These are phyloP conservation scores for Arctocebus calabarensis DNA, from an alignment of 2,797 vertebrate genomes.

Conservation along the genomic window DNA sequence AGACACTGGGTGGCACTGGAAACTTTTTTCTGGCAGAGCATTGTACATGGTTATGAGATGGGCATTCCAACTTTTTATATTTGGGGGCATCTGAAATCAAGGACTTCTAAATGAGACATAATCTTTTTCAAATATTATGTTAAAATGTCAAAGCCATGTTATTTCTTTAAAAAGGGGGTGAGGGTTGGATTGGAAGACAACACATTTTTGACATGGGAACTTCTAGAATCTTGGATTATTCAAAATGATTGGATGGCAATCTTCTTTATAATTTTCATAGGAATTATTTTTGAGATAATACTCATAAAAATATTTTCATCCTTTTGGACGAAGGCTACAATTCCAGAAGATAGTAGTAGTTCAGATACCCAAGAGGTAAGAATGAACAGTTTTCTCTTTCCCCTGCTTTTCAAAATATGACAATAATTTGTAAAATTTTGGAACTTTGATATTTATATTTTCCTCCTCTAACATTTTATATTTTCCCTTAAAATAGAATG, in stretches of 20 bases:
- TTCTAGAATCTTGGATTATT: conserved; percentile 55
- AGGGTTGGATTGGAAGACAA: neutral
- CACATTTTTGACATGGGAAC: conserved; percentile 25
- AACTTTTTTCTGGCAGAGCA: neutral
- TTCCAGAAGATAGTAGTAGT: neutral
- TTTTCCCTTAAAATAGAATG: conserved; percentile 65
- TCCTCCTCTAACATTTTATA: conserved; percentile 59
- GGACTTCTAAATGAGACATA: conserved; percentile 41
- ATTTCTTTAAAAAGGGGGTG: conserved; percentile 40
- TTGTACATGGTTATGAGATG: conserved; percentile 39
- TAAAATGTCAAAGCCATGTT: conserved; percentile 44
- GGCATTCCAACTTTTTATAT: neutral
- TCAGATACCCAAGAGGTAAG: conserved; percentile 64
- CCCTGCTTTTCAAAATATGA: conserved; percentile 15
- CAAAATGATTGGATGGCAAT: conserved; percentile 70
- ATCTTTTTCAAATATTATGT: neutral
- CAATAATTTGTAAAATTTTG: conserved; percentile 27
- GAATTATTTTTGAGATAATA: conserved; percentile 69
- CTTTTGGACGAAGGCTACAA: conserved; percentile 51
- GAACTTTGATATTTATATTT: conserved; percentile 22
- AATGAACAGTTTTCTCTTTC: neutral
- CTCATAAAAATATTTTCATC: conserved; percentile 61
- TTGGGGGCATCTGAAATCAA: neutral
- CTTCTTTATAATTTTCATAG: conserved; percentile 66
- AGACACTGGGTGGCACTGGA: neutral